Evolutionary conservation across 2,888 invertebrate species (phyloP), one percentile per base, ranked within the genome.

Genomic region (Drosophila antonietae): DNA sequence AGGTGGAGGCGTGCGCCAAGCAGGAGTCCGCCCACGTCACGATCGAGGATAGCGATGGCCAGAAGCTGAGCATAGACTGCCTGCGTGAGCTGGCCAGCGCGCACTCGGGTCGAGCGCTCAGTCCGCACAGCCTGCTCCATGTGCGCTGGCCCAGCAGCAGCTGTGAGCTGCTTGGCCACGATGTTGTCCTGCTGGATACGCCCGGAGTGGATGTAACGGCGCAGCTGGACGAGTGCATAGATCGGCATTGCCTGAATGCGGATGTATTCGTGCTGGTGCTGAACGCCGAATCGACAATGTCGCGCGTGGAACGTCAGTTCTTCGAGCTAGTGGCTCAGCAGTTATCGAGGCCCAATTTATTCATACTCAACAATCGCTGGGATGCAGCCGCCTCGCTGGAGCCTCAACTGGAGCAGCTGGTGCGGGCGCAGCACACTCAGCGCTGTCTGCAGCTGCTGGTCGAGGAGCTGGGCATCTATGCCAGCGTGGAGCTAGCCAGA

Each of bases 181-280:
- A 99, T 94, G 99, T 99, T 15, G 98, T 99, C 15, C 96, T 99
- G 88, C 97, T 99, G 60, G 99, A 99, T 93, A 98, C 98, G 80
- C 99, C 99, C 15, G 99, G 99, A 6, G 98, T 99, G 58, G 99
- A 99, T 94, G 98, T 99, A 0, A 97, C 98, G 10, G 98, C 98
- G 7, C 98, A 99, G 94, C 94, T 99, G 64, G 99, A 99, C 93
- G 96, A 97, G 91, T 99, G 99, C 98, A 99, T 99, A 91, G 99
- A 99, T 94, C 97, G 97, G 92, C 98, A 99, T 93, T 99, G 99
- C 93, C 94, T 99, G 73, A 99, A 99, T 93, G 99, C 99, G 0
- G 99, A 99, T 93, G 99, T 99, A 3, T 99, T 99, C 94, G 99
- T 99, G 68, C 94, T 99, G 51, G 99, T 99, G 23, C 97, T 98